Percentiles rank a stretch among this genome's conserved stretches.
Evolutionary conservation across 2,113 vertebrate species (phyloP).

Genomic region (Cebidichthys violaceus): DNA sequence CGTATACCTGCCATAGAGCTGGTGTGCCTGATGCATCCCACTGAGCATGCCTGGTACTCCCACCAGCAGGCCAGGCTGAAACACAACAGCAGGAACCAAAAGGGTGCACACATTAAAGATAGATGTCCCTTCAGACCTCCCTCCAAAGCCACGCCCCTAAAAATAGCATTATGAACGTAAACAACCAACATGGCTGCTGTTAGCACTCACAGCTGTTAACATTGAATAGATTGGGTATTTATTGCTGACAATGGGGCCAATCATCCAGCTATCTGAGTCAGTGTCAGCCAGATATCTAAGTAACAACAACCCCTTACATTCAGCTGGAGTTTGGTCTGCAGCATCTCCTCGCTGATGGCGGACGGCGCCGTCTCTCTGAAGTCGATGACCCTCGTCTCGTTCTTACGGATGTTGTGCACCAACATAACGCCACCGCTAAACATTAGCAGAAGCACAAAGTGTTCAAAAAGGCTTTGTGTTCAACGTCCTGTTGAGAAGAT

Average conservation of each 20-base stretch:
- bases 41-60: conserved; percentile 95
- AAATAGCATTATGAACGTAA: no score
- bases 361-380: conserved; percentile 95
- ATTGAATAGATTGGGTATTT: no score
- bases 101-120: no score
- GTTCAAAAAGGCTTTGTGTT: not conserved
- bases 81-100: conserved; percentile 27
- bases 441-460: conserved; percentile 30
- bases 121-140: no score
- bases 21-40: conserved; percentile 92
- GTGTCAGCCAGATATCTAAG: no score
- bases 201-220: no score
- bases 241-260: no score
- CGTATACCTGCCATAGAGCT: conserved; percentile 93
- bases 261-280: no score
- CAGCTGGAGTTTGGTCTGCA: conserved; percentile 82
- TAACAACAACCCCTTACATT: conserved; percentile 81
- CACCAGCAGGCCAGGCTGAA: conserved; percentile 92
- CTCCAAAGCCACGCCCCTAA: no score
- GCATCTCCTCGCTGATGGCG: conserved; percentile 85
- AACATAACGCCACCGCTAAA: conserved; percentile 96
- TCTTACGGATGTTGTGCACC: conserved; percentile 94
- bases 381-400: conserved; percentile 92
- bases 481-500: not conserved
- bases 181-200: no score